These are phyloP conservation scores for Apostichopus californicus DNA, from an alignment of 35 echinoderm and acorn worm species.

Conservation along the genomic window DNA sequence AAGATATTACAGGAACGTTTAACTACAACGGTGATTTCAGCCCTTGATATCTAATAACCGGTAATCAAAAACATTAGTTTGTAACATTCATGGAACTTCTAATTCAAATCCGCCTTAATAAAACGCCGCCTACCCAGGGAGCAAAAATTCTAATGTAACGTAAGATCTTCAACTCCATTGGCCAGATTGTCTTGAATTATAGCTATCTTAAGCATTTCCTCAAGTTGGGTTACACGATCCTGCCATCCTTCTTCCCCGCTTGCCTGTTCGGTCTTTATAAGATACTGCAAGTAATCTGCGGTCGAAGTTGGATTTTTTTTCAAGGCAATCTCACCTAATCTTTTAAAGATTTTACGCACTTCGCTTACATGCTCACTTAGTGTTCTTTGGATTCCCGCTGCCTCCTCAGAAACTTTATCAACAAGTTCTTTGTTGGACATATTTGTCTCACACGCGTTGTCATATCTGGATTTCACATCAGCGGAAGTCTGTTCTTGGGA, in stretches of 20 bases:
- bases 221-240: not conserved
- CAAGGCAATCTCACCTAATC: not conserved
- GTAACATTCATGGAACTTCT: no score
- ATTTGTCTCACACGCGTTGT: not conserved
- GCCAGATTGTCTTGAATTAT: not conserved
- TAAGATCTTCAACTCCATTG: no score
- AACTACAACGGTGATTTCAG: no score
- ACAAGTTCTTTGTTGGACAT: not conserved
- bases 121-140: no score
- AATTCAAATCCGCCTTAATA: no score
- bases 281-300: no score
- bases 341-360: not conserved
- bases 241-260: not conserved
- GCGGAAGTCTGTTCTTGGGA: not conserved
- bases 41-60: no score
- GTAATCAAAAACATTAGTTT: no score
- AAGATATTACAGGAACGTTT: no score
- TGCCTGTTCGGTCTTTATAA: not conserved
- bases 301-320: no score
- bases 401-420: not conserved
- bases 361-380: not conserved
- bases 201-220: not conserved
- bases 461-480: not conserved
- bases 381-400: not conserved
- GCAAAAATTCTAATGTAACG: no score